A percentile compares a stretch with the other conserved stretches of the same genome.
phyloP scores from a whole-genome alignment of 2,888 invertebrate species.

The Nemurella pictetii region DNA sequence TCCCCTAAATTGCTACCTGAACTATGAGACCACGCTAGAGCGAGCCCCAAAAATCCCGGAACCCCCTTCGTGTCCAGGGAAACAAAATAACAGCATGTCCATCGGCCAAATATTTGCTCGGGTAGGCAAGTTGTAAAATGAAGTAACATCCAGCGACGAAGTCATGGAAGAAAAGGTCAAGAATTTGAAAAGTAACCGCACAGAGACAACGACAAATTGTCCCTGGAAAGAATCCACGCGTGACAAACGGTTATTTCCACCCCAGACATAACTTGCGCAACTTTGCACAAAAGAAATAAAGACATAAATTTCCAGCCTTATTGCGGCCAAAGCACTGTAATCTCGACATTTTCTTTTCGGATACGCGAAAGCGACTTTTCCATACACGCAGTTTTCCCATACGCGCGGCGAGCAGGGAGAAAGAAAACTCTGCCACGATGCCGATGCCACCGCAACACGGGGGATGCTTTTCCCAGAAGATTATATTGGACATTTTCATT shows the following conservation, averaged over 20 bases:
- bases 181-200: neutral
- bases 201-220: neutral
- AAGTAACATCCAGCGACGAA: neutral
- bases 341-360: neutral
- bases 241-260: neutral
- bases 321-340: neutral
- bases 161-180: neutral
- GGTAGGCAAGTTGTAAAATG: neutral
- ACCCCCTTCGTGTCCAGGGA: neutral
- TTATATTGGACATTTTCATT: neutral
- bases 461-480: neutral
- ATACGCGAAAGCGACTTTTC: neutral
- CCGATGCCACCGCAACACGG: neutral
- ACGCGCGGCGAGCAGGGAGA: neutral
- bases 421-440: neutral
- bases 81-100: neutral
- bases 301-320: neutral
- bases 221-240: neutral
- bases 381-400: too few relatives aligned
- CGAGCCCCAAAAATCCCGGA: neutral
- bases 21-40: neutral
- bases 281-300: neutral
- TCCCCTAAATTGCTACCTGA: neutral
- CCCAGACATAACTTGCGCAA: neutral
- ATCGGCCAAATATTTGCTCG: neutral